phyloP scores from a whole-genome alignment of 2,888 invertebrate species.

The Hyles lineata region DNA sequence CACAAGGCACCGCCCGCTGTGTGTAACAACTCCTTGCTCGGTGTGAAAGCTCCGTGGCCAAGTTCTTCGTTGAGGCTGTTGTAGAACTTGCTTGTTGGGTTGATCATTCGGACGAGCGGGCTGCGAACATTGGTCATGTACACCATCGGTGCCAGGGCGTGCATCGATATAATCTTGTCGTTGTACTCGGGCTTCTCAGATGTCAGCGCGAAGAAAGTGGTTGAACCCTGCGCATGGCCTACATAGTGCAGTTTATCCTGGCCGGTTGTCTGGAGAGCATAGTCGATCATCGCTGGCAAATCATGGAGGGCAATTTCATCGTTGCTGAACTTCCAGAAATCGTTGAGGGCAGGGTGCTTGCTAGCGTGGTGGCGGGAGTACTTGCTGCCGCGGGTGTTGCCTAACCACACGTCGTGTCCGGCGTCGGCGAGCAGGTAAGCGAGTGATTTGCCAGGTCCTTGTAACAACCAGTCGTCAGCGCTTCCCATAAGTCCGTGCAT shows the following conservation, averaged over 20 bases:
- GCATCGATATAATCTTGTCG: slow-evolving; percentile 70
- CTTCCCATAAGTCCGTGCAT: slow-evolving; percentile 88
- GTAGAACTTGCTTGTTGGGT: slow-evolving; percentile 63
- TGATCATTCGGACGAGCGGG: slow-evolving; percentile 73
- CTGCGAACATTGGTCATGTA: slow-evolving; percentile 74
- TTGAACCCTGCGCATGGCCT: slow-evolving; percentile 69
- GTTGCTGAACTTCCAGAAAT: slow-evolving; percentile 77
- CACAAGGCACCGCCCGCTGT: slow-evolving; percentile 70
- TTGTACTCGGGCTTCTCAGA: slow-evolving; percentile 69
- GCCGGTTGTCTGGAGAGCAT: slow-evolving; percentile 59
- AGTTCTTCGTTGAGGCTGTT: slow-evolving; percentile 55
- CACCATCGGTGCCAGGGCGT: slow-evolving; percentile 76
- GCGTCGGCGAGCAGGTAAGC: slow-evolving; percentile 70
- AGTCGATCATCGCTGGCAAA: slow-evolving; percentile 77
- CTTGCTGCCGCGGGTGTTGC: slow-evolving; percentile 74
- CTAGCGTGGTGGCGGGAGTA: slow-evolving; percentile 70
- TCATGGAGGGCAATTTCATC: slow-evolving; percentile 77
- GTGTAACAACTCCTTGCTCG: slow-evolving; percentile 58
- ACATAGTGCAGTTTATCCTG: slow-evolving; percentile 71
- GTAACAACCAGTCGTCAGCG: slow-evolving; percentile 88
- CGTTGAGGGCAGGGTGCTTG: slow-evolving; percentile 65
- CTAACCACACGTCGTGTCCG: slow-evolving; percentile 79
- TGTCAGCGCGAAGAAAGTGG: slow-evolving; percentile 69
- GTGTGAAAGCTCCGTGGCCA: slow-evolving; percentile 66
- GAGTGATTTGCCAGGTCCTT: slow-evolving; percentile 84